Base-by-base conservation (phyloP, 2,888 invertebrate genomes). In the Tholera decimalis region DNA sequence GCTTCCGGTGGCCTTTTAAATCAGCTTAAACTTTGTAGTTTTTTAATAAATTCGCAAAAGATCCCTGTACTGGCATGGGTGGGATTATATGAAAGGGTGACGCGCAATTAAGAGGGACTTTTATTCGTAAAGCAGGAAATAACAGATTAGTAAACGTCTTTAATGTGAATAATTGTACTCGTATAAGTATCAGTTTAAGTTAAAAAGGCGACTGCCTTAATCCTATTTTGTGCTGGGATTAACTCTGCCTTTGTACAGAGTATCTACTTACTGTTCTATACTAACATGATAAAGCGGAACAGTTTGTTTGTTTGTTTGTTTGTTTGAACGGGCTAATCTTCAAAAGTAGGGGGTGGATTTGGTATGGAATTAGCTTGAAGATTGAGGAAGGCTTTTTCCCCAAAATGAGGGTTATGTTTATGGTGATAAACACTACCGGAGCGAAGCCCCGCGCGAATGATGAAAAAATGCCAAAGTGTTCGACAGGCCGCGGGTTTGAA, bases 1-100 rank as follows among this genome's bases (percentile, higher is more conserved):
- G 77, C 74, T 84, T 86, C 85, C 87, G 83, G 54, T 84, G 85
- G 79, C 87, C 82, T 87, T 85, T 85, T 60, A 80, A 85, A 80
- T 80, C 73, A 70, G 71, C 72, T 73, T 74, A 80, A 77, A 81
- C 75, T 80, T 88, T 85, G 68, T 81, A 65, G 78, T 80, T 85
- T 84, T 71, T 69, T 74, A 63, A 69, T 59, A 73, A 68, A 64
- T 79, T 79, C 41, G 72, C 75, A 37, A 65, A 77, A 74, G 77
- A 70, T 55, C 53, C 70, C 73, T 77, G 78, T 64, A 77, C 77
- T 81, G 69, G 64, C 56, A 65, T 68, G 75, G 62, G 66, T 69
- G 79, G 68, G 78, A 79, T 84, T 73, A 77, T 71, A 66, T 65
- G 66, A 28, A 56, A 72, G 46, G 63, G 69, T 73, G 75, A 74